Evolutionary conservation across 2,113 vertebrate species (phyloP).

Genomic region (Otocyon megalotis): DNA sequence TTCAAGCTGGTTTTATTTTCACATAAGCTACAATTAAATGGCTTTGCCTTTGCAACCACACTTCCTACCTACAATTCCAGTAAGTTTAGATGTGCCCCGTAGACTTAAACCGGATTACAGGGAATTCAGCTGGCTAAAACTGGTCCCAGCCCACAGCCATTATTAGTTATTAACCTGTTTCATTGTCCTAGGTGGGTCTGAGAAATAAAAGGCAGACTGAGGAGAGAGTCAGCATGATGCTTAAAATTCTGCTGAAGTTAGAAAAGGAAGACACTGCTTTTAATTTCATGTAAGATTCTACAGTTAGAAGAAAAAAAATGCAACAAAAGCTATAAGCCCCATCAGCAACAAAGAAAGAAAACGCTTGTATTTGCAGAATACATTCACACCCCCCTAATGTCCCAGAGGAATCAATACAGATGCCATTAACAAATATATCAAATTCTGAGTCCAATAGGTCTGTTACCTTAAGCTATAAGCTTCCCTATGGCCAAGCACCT

Average conservation of each 20-base stretch:
- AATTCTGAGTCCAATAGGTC: not conserved
- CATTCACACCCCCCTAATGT: slow-evolving; percentile 47
- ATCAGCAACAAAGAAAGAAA: slow-evolving; percentile 49
- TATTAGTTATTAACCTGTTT: slow-evolving; percentile 26
- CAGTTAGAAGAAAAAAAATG: slow-evolving; percentile 53
- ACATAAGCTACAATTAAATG: slow-evolving; percentile 50
- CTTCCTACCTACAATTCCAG: slow-evolving; percentile 49
- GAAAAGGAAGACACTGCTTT: slow-evolving; percentile 26
- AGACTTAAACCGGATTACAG: slow-evolving; percentile 29
- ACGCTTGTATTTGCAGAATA: slow-evolving; percentile 22
- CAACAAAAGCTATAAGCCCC: slow-evolving; percentile 28
- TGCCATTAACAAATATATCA: slow-evolving; percentile 29
- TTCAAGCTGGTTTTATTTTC: slow-evolving; percentile 57
- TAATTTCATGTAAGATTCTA: slow-evolving; percentile 46
- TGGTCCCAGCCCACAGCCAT: not conserved
- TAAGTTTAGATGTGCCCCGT: not conserved
- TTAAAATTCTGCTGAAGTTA: slow-evolving; percentile 29
- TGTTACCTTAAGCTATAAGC: not conserved
- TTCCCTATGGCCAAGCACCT: not conserved
- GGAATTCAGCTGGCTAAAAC: slow-evolving; percentile 39
- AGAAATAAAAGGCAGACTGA: not conserved
- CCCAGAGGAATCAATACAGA: slow-evolving; percentile 20
- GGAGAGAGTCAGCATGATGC: not conserved
- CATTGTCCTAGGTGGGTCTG: not conserved
- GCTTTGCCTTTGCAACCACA: slow-evolving; percentile 50